Base-by-base conservation (phyloP, 2,113 vertebrate species). In the Mesocricetus auratus region DNA sequence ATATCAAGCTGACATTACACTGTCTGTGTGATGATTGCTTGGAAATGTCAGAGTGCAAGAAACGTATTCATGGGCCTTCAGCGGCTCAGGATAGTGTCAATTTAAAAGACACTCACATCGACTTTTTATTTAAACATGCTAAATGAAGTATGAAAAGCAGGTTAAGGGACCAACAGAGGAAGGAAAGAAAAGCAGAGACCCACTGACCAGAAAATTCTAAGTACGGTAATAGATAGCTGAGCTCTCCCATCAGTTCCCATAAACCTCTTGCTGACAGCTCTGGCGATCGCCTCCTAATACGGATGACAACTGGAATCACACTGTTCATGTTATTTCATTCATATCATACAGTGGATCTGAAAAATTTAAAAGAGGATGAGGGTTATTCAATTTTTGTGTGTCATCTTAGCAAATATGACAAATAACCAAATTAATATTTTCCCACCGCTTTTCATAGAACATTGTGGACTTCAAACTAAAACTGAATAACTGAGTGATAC, bases 1-100 rank as follows among this genome's bases (percentile, higher is more conserved):
- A 98, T 98, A 98, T 94, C 98, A 98, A 96, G 98, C 98, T 98
- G 98, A 98, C 98, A 98, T 98, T 98, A 97, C 94, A 83, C 97
- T 98, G 97, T 97, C 98, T 98, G 95, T 97, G 97, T 97, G 98
- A 98, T 98, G 98, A 98, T 93, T 91, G 53, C 96, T 98, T 98
- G 90, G 96, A 98, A 98, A 98, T 98, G 98, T 98, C 98, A 98
- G 98, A 97, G 98, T 97, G 97, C 98, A 97, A 33, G 97, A 95
- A 97, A 98, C 98, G 96, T 97, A 97, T 97, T 98, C 97, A 93
- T 36, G 68, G 98, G 97, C 97, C 96, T 96, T 98, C 96, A 64
- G 26, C 97, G 96, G 96, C 96, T 98, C 89, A 89, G 60, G 98
- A 98, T 97, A 98, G 96, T 97, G 98, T 98, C 98, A 98, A 92